These are phyloP conservation scores for Polylopha cassiicola DNA, from an alignment of 2,888 invertebrate species.

Conservation along the genomic window DNA sequence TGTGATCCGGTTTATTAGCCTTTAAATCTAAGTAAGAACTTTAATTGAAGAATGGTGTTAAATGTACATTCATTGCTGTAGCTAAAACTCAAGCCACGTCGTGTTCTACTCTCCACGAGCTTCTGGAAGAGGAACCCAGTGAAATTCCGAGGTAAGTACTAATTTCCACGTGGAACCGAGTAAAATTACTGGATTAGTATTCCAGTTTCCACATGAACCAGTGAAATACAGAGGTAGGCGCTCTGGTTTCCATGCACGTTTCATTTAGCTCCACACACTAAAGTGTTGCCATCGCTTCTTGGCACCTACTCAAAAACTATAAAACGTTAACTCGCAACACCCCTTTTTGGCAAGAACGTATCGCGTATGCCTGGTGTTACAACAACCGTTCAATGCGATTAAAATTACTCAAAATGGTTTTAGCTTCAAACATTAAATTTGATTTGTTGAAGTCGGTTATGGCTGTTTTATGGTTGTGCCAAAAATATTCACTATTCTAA, in stretches of 20 bases:
- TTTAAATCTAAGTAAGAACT: no score
- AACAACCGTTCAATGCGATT: slow-evolving; percentile 15
- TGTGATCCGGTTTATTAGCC: no score
- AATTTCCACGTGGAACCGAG: no score
- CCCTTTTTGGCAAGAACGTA: slow-evolving; percentile 31
- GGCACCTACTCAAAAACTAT: slow-evolving; percentile 41
- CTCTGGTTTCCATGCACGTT: slow-evolving; percentile 30
- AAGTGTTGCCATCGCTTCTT: slow-evolving; percentile 27
- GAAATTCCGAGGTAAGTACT: slow-evolving; percentile 67
- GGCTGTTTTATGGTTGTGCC: slow-evolving; percentile 9
- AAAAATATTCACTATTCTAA: slow-evolving; percentile 2
- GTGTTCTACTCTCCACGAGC: slow-evolving; percentile 72
- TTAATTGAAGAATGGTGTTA: slow-evolving; percentile 10
- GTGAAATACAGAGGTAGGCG: slow-evolving; percentile 10
- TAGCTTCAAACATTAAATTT: slow-evolving; percentile 9
- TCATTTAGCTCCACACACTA: slow-evolving; percentile 25
- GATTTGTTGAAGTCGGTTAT: slow-evolving; percentile 9
- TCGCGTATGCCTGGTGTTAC: slow-evolving; percentile 22
- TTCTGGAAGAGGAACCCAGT: slow-evolving; percentile 67
- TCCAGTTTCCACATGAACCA: no score
- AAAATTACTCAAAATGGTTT: slow-evolving; percentile 17
- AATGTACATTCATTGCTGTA: slow-evolving; percentile 33
- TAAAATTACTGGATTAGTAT: no score
- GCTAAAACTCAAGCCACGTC: slow-evolving; percentile 73
- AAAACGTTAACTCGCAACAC: slow-evolving; percentile 27